phyloP scores from a whole-genome alignment of 1,140 invertebrate species.

The Zaprionus inermis region DNA sequence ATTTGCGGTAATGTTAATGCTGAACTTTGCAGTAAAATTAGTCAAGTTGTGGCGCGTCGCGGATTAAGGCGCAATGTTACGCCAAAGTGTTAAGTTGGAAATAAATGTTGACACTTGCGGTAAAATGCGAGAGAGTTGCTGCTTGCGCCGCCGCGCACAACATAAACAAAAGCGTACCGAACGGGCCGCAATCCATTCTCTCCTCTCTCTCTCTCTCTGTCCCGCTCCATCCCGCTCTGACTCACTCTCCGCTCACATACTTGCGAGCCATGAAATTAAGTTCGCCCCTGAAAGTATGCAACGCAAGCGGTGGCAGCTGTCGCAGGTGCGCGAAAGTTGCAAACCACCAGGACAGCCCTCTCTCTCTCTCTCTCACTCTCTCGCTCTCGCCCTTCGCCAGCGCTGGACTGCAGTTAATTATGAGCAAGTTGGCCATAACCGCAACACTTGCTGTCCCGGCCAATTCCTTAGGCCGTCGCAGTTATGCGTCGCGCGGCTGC shows the following conservation, averaged over 20 bases:
- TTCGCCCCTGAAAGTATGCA: conserved; percentile 51
- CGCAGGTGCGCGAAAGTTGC: conserved; percentile 25
- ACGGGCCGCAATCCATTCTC: background rate
- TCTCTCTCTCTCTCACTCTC: background rate
- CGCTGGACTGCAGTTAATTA: conserved; percentile 79
- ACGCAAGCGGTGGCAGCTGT: conserved; percentile 21
- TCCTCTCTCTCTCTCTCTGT: background rate
- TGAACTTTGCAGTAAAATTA: conserved; percentile 84
- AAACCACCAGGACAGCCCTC: background rate
- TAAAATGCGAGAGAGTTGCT: conserved; percentile 69
- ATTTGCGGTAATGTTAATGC: conserved; percentile 84
- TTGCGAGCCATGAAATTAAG: conserved; percentile 66
- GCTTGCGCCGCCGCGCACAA: conserved; percentile 59
- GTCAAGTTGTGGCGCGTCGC: conserved; percentile 77
- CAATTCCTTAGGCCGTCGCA: conserved; percentile 52
- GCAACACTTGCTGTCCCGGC: conserved; percentile 33
- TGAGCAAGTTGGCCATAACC: conserved; percentile 63
- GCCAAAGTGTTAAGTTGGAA: conserved; percentile 82
- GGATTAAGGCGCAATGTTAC: conserved; percentile 80
- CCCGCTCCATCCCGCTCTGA: too few species aligned
- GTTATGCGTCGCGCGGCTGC: conserved; percentile 61
- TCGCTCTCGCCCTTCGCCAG: too few species aligned
- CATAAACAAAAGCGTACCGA: conserved; percentile 74
- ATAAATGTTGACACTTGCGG: conserved; percentile 82
- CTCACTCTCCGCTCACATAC: conserved; percentile 15